Evolutionary conservation across 2,888 invertebrate genomes (phyloP), one percentile per base, ranked within the genome.

Genomic region (Drosophila kokeensis): DNA sequence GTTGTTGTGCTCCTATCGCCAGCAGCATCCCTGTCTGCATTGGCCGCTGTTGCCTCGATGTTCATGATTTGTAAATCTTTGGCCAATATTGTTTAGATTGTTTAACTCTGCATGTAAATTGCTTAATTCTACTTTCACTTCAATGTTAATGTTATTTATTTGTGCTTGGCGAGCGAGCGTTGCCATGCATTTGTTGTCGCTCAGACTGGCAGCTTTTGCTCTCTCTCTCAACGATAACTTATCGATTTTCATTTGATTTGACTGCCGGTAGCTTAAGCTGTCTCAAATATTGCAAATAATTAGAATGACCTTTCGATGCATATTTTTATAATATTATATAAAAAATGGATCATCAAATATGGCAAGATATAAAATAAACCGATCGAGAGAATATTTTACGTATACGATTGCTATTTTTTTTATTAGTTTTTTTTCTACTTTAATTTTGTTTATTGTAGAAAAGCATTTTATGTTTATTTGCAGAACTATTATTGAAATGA

Each of bases 131-230:
- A 76, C 79, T 79, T 79, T 79, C 79, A 76, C 79, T 76, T 73
- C 69, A 73, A 69, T 63, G 45, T 36, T 75, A 66, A 75, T 80
- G 70, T 70, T 79, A 79, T 79, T 79, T 79, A 79, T 79, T 79
- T 81, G 77, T 79, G 73, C 45, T 73, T 64, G 65, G 42, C 18
- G 18, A 15, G 21, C 29, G 24, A 57, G 75, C 50, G 78, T 63
- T 78, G 74, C 80, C 76, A 81, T 29, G 27, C 24, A 49, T 36
- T 50, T 7, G 3, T 34, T 61, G 24, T 15, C 34, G 8, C 29
- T 8, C 0, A 18, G 27, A 65, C 65, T 68, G 78, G 75, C 71
- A 78, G 7, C 75, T 18, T 53, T 36, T 15, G 4, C n/a, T 55
- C 18, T 52, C 32, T 7, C 15, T 53, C 8, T 45, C 45, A 45